Evolutionary conservation across 2,113 vertebrate genomes (phyloP).

Genomic region (Oostethus manadensis): DNA sequence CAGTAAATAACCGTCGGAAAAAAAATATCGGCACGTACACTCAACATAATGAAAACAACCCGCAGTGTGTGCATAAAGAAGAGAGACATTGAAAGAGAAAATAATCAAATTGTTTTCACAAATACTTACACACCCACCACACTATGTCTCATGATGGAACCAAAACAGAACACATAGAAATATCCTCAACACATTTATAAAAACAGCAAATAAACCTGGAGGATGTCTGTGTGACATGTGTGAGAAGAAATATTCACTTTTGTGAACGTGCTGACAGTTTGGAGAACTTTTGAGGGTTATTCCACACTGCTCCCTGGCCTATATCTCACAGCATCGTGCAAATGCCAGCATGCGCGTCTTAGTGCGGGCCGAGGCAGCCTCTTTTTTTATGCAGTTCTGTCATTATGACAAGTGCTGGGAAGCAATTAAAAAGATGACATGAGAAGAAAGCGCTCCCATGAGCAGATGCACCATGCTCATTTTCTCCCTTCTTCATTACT

Average conservation of each 20-base stretch:
- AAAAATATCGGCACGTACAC: constrained; percentile 17
- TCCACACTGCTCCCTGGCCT: constrained; percentile 34
- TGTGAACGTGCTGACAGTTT: neutral
- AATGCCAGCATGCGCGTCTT: neutral
- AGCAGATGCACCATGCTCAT: constrained; percentile 46
- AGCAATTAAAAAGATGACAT: constrained; percentile 67
- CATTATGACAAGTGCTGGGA: constrained; percentile 61
- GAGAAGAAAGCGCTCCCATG: constrained; percentile 58
- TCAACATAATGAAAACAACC: constrained; percentile 11
- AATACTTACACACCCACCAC: too few relatives aligned
- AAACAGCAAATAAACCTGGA: constrained; percentile 42
- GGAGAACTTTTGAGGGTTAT: constrained; percentile 32
- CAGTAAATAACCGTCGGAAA: constrained; percentile 19
- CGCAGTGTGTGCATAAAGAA: too few relatives aligned
- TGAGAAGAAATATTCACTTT: constrained; percentile 17
- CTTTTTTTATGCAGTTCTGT: constrained; percentile 54
- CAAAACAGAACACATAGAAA: constrained; percentile 1
- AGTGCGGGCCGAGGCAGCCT: constrained; percentile 8
- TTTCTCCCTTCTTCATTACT: constrained; percentile 42
- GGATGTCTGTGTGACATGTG: constrained; percentile 33
- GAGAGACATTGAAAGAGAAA: too few relatives aligned
- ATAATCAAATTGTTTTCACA: too few relatives aligned
- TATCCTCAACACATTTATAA: constrained; percentile 26
- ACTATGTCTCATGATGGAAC: too few relatives aligned
- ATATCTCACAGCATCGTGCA: constrained; percentile 28